These are phyloP conservation scores for Cyrtodaria siliqua DNA, from an alignment of 2,888 invertebrate species.

Conservation along the genomic window DNA sequence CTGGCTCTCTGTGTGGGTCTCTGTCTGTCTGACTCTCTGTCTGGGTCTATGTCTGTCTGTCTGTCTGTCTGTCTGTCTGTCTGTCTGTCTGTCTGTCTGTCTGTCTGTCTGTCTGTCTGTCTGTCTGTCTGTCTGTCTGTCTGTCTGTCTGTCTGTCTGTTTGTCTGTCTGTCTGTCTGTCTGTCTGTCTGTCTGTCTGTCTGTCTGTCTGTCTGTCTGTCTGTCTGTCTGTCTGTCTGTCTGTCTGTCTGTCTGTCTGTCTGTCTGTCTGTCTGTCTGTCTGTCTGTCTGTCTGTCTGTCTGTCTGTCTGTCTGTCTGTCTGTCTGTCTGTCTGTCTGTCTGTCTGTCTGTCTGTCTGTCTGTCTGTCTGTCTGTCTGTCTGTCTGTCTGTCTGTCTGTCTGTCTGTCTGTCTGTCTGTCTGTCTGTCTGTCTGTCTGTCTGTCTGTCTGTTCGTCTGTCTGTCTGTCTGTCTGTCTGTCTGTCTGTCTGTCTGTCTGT, in stretches of 20 bases:
- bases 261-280: not conserved
- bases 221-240: not conserved
- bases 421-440: not conserved
- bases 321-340: not conserved
- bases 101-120: not conserved
- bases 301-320: slow-evolving; percentile 1
- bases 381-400: not conserved
- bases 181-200: not conserved
- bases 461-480: not conserved
- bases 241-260: slow-evolving; percentile 1
- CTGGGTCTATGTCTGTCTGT: too few relatives aligned
- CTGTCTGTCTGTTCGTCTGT: too few relatives aligned
- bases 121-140: not conserved
- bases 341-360: slow-evolving; percentile 8
- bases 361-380: not conserved
- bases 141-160: not conserved
- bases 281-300: not conserved
- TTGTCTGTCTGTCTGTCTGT: not conserved
- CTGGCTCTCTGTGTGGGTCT: too few relatives aligned
- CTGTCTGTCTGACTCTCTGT: too few relatives aligned
- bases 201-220: not conserved
- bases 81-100: not conserved
- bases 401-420: not conserved
- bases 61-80: too few relatives aligned
- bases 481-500: not conserved